Evolutionary conservation across 1,140 invertebrate species (phyloP).

Genomic region (Neuroterus valhalla): DNA sequence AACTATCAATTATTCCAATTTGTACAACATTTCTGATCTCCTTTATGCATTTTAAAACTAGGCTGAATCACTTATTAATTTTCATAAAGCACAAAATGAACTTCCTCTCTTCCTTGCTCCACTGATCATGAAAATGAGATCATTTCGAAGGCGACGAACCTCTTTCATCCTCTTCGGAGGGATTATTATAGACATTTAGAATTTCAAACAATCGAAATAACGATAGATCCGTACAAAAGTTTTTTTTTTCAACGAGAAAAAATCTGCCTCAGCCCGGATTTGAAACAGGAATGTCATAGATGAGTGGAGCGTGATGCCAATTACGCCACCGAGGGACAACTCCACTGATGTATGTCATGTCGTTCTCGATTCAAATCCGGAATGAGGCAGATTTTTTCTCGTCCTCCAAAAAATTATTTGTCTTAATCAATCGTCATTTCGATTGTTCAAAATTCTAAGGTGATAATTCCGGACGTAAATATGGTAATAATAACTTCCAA

Average conservation of each 20-base stretch:
- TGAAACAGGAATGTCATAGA: too few relatives aligned
- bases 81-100: background rate
- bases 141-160: background rate
- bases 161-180: background rate
- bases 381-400: too few relatives aligned
- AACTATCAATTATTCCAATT: background rate
- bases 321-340: too few relatives aligned
- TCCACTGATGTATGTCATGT: too few relatives aligned
- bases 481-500: too few relatives aligned
- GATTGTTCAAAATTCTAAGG: too few relatives aligned
- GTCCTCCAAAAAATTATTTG: too few relatives aligned
- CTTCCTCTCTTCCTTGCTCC: slow-evolving; percentile 11
- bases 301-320: too few relatives aligned
- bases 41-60: background rate
- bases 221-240: background rate
- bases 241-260: background rate
- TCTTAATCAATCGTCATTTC: too few relatives aligned
- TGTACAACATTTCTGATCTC: background rate
- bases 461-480: too few relatives aligned
- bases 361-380: too few relatives aligned
- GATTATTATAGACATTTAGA: background rate
- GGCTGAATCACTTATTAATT: slow-evolving; percentile 4
- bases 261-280: too few relatives aligned
- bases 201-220: background rate
- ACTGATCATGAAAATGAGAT: slow-evolving; percentile 21